Conservation (phyloP, 1,140 invertebrate species). For the Achroia grisella region DNA sequence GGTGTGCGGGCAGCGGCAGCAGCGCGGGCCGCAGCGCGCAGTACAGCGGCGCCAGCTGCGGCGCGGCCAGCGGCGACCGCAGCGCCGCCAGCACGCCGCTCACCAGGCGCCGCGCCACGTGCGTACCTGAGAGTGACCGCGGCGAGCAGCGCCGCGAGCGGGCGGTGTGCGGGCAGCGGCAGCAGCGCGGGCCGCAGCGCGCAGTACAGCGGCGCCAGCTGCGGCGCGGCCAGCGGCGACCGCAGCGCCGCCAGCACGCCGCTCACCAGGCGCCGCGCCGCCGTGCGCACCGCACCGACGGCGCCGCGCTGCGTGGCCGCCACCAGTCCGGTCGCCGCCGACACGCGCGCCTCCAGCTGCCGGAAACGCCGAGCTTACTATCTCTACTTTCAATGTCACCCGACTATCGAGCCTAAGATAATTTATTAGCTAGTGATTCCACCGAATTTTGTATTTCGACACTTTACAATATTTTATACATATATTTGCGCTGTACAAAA, state of each 20-base stretch:
- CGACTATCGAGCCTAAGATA: too few species aligned
- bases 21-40: constrained; percentile 73
- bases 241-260: constrained; percentile 77
- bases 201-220: constrained; percentile 77
- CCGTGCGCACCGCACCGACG: constrained; percentile 75
- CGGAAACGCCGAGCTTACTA: too few species aligned
- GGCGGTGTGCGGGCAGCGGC: constrained; percentile 52
- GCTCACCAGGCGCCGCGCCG: constrained; percentile 78
- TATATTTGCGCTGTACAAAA: too few species aligned
- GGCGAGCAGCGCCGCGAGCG: constrained; percentile 72
- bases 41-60: constrained; percentile 77
- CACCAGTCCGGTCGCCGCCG: constrained; percentile 78
- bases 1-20: constrained; percentile 60
- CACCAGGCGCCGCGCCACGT: too few species aligned
- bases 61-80: too few species aligned
- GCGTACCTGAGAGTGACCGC: constrained; percentile 45
- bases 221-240: constrained; percentile 81
- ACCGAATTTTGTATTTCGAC: too few species aligned
- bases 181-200: constrained; percentile 74
- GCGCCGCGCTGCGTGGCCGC: constrained; percentile 76
- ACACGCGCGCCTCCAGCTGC: constrained; percentile 78
- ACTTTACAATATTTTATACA: too few species aligned
- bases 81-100: too few species aligned
- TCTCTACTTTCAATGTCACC: too few species aligned
- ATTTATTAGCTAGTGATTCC: too few species aligned